Conservation (phyloP, 2,888 invertebrate genomes). For the Coleophora flavipennella region DNA sequence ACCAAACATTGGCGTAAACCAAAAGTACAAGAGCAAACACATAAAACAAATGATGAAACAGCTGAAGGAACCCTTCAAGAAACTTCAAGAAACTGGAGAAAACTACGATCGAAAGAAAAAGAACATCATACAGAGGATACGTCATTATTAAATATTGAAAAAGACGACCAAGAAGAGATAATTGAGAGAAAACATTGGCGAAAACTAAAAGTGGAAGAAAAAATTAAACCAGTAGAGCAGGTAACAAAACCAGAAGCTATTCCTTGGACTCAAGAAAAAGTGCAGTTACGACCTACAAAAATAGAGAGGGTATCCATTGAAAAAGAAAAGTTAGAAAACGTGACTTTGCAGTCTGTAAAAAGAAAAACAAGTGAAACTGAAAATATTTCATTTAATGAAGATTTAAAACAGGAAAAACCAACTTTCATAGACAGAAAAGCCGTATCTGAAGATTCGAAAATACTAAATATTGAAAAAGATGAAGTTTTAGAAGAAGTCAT, state of each 20-base stretch:
- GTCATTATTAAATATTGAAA: slow-evolving; percentile 3
- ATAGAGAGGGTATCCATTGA: slow-evolving; percentile 66
- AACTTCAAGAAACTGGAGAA: slow-evolving; percentile 33
- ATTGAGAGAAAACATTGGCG: slow-evolving; percentile 15
- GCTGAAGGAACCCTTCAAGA: slow-evolving; percentile 23
- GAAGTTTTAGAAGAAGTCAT: slow-evolving; percentile 13
- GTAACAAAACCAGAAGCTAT: slow-evolving; percentile 35
- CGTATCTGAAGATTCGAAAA: slow-evolving; percentile 6
- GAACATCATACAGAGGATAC: slow-evolving; percentile 11
- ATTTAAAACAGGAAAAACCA: slow-evolving; percentile 45
- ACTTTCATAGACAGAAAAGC: slow-evolving; percentile 19
- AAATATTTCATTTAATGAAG: slow-evolving; percentile 55
- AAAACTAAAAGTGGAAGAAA: slow-evolving; percentile 11
- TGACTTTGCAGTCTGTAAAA: slow-evolving; percentile 43
- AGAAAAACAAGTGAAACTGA: slow-evolving; percentile 49
- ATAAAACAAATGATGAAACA: slow-evolving; percentile 12
- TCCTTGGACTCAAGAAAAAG: slow-evolving; percentile 76
- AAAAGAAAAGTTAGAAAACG: slow-evolving; percentile 67
- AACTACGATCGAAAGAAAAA: slow-evolving; percentile 19
- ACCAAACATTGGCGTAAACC: slow-evolving; percentile 14
- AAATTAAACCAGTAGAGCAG: slow-evolving; percentile 1
- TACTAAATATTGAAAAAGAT: slow-evolving; percentile 8
- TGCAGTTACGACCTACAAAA: slow-evolving; percentile 74
- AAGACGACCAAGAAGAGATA: slow-evolving; percentile 1
- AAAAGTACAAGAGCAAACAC: not conserved